These are phyloP conservation scores for Paratilapia polleni DNA, from an alignment of 2,113 vertebrate genomes.

Conservation along the genomic window DNA sequence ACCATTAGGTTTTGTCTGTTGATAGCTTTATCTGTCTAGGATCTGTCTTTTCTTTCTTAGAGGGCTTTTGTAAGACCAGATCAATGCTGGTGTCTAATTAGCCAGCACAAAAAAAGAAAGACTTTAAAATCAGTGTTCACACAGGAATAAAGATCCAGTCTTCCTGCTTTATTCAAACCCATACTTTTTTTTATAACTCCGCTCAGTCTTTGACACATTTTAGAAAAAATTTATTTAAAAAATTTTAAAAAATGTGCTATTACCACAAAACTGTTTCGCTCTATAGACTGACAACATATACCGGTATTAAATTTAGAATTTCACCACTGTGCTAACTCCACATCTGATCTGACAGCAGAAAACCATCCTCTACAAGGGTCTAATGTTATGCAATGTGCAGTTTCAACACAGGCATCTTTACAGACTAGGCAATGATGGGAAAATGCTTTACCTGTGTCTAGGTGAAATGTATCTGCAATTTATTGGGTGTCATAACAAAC, in stretches of 20 bases:
- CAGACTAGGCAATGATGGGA: neutral
- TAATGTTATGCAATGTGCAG: neutral
- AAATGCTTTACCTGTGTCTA: neutral
- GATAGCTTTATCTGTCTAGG: neutral
- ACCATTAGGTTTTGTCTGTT: neutral
- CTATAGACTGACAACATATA: neutral
- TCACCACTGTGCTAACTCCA: neutral
- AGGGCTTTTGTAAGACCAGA: neutral
- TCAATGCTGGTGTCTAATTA: slow-evolving; percentile 19
- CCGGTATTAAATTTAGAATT: neutral
- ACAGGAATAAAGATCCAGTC: neutral
- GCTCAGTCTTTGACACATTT: neutral
- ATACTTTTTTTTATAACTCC: neutral
- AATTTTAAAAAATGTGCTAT: neutral
- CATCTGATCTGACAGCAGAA: slow-evolving; percentile 12
- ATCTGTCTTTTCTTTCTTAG: neutral
- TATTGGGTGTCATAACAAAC: slow-evolving; percentile 20
- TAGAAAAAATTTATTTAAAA: no score
- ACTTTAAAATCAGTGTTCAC: neutral
- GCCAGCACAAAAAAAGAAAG: neutral
- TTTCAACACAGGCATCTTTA: neutral
- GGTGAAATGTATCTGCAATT: slow-evolving; percentile 29
- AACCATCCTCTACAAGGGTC: neutral
- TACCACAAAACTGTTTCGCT: neutral
- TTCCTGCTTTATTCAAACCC: neutral